These are phyloP conservation scores for Chiridota heheva DNA, from an alignment of 35 echinoderm and acorn worm species.

Conservation along the genomic window DNA sequence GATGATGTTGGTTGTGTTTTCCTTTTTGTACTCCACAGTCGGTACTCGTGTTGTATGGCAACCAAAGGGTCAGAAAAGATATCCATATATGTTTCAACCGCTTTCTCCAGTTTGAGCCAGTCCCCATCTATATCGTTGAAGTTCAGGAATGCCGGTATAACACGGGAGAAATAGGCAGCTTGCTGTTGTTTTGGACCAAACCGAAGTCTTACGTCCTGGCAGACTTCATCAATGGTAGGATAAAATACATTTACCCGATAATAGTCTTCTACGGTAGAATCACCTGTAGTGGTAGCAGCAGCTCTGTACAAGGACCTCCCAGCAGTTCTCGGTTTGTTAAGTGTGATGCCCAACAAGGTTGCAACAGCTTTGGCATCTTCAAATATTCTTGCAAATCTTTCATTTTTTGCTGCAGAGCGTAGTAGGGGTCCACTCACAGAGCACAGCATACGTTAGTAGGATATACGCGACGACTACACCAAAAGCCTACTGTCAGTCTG, in stretches of 20 bases:
- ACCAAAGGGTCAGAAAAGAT: constrained; percentile 7
- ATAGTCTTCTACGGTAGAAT: neutral
- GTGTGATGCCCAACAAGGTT: neutral
- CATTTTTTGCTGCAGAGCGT: too few relatives aligned
- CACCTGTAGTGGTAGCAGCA: neutral
- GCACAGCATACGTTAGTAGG: too few relatives aligned
- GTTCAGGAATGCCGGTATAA: constrained; percentile 14
- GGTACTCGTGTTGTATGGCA: neutral
- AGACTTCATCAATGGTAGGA: neutral
- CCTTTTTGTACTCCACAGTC: too few relatives aligned
- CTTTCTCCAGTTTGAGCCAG: constrained; percentile 19
- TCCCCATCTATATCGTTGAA: constrained; percentile 10
- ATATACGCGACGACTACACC: too few relatives aligned
- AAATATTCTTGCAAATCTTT: neutral
- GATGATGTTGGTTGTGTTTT: neutral
- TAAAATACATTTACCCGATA: neutral
- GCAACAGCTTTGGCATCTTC: neutral
- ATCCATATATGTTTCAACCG: constrained; percentile 1
- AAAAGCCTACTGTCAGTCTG: too few relatives aligned
- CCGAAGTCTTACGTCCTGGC: neutral
- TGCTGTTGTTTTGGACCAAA: constrained; percentile 10
- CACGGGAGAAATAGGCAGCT: constrained; percentile 2
- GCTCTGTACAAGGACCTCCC: neutral
- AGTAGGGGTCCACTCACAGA: too few relatives aligned
- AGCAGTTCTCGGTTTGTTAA: neutral